Evolutionary conservation across 2,113 vertebrate species (phyloP).

Genomic region (Chitala chitala): DNA sequence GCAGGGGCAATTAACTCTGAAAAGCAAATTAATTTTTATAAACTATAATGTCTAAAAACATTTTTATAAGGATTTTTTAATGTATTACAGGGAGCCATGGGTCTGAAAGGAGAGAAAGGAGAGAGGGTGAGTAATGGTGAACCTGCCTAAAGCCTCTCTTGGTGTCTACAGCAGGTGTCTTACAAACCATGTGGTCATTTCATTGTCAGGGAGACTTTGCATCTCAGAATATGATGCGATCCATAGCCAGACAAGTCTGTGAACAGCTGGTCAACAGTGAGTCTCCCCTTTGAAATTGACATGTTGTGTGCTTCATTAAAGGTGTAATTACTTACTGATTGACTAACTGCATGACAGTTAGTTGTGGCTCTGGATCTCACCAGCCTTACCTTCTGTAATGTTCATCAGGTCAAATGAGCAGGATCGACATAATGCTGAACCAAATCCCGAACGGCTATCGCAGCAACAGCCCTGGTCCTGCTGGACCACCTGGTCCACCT

Average conservation of each 20-base stretch:
- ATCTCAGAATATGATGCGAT: conserved; percentile 95
- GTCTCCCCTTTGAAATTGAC: background rate
- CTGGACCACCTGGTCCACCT: conserved; percentile 82
- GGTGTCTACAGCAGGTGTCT: background rate
- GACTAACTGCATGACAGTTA: background rate
- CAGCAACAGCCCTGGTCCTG: conserved; percentile 80
- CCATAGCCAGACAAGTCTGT: conserved; percentile 97
- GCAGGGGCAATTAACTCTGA: too few species aligned
- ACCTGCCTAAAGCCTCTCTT: background rate
- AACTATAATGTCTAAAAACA: background rate
- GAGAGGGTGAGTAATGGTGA: conserved; percentile 75
- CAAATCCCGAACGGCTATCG: conserved; percentile 93
- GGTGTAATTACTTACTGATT: background rate
- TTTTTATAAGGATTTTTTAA: background rate
- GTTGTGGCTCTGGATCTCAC: conserved; percentile 3
- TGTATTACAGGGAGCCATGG: conserved; percentile 75
- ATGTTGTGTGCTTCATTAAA: background rate
- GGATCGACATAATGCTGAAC: conserved; percentile 90
- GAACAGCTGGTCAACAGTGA: conserved; percentile 95
- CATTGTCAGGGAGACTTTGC: conserved; percentile 82
- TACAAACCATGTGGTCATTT: background rate
- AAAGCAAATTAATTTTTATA: too few species aligned
- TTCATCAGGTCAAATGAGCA: conserved; percentile 84
- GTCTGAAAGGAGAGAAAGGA: conserved; percentile 92
- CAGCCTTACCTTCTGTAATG: background rate